These are phyloP conservation scores for Nestor notabilis DNA, from an alignment of 2,113 vertebrate genomes.

Conservation along the genomic window DNA sequence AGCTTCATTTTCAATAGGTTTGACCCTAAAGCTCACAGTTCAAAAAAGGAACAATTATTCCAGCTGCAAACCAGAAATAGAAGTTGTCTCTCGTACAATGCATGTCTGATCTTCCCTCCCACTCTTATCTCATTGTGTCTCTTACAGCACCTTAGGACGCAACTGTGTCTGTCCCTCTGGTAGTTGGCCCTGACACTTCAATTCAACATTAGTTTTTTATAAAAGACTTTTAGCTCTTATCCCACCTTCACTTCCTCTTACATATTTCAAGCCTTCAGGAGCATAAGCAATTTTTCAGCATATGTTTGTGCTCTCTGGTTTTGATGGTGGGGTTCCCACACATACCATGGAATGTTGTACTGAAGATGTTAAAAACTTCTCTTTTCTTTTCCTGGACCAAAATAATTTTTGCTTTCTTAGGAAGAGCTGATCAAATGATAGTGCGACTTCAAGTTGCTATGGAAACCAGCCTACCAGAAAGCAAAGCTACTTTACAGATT, in stretches of 20 bases:
- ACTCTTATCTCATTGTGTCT: background rate
- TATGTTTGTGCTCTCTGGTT: background rate
- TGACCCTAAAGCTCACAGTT: background rate
- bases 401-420: background rate
- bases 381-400: background rate
- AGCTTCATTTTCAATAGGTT: background rate
- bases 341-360: background rate
- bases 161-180: background rate
- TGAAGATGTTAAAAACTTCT: background rate
- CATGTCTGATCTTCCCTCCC: background rate
- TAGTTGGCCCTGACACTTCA: background rate
- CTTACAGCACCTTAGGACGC: background rate
- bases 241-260: background rate
- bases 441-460: background rate
- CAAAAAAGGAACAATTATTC: background rate
- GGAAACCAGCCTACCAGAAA: background rate
- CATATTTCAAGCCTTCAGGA: background rate
- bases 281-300: background rate
- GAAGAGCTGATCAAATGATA: conserved; percentile 14
- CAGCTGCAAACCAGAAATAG: background rate
- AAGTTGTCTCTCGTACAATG: background rate
- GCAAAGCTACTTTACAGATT: background rate
- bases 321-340: background rate
- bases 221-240: background rate
- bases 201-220: background rate